Evolutionary conservation across 2,888 invertebrate species (phyloP).

Genomic region (Pocota personata): DNA sequence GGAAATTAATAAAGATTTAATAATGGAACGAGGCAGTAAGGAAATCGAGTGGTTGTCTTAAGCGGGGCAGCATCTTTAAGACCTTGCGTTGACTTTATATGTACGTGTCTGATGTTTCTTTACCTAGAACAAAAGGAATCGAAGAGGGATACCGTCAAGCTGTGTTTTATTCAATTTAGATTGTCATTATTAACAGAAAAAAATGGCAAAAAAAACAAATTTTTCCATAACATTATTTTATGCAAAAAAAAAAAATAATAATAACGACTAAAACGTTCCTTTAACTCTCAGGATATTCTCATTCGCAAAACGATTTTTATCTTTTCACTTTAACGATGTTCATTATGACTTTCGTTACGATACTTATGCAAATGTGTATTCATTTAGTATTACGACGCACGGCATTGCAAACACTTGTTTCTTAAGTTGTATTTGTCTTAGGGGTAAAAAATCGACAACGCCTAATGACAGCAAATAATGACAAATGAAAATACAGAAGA

Average conservation of each 20-base stretch:
- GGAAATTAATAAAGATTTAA: too few species aligned
- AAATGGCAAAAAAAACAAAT: too few species aligned
- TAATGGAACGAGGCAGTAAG: too few species aligned
- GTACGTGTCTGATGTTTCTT: too few species aligned
- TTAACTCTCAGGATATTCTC: neutral
- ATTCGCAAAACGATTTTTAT: neutral
- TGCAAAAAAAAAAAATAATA: neutral
- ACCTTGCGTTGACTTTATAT: too few species aligned
- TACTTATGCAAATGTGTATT: conserved; percentile 4
- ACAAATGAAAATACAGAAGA: neutral
- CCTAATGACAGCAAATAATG: neutral
- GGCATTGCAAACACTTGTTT: neutral
- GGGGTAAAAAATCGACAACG: neutral
- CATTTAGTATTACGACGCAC: neutral
- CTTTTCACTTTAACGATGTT: neutral
- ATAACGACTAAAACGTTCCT: neutral
- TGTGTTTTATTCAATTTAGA: too few species aligned
- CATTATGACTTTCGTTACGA: neutral
- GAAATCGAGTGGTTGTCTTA: too few species aligned
- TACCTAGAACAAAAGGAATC: too few species aligned
- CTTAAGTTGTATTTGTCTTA: neutral
- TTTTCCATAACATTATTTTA: neutral
- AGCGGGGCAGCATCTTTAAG: too few species aligned
- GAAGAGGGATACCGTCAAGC: too few species aligned
- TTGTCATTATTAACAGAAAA: too few species aligned